Evolutionary conservation across 2,797 vertebrate genomes (phyloP).

Genomic region (Acestrorhynchus altus): DNA sequence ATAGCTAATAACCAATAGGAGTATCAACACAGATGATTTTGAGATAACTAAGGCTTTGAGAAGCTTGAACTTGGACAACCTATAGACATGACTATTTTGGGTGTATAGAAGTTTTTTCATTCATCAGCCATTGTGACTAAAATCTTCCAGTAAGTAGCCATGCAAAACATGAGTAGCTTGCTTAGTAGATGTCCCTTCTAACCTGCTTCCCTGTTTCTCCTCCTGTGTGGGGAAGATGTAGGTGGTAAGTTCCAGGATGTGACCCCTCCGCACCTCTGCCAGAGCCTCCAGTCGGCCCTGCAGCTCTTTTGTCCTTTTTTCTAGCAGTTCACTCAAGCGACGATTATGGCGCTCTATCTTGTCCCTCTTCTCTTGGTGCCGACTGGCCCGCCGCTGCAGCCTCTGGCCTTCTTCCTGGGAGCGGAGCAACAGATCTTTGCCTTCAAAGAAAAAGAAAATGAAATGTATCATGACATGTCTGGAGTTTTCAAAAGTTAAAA

Average conservation of each 20-base stretch:
- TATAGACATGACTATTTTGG: not conserved
- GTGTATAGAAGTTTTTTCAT: not conserved
- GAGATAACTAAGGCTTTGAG: too few relatives aligned
- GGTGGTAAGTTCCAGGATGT: constrained; percentile 88
- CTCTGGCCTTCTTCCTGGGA: constrained; percentile 90
- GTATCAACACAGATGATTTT: not conserved
- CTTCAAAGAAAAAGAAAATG: constrained; percentile 65
- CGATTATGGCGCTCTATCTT: constrained; percentile 92
- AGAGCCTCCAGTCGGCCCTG: constrained; percentile 81
- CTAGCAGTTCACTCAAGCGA: constrained; percentile 87
- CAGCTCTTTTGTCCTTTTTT: constrained; percentile 82
- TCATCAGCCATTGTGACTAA: not conserved
- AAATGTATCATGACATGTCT: not conserved
- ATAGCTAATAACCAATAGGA: not conserved
- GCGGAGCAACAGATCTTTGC: constrained; percentile 82
- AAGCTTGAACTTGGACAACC: too few relatives aligned
- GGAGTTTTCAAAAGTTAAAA: not conserved
- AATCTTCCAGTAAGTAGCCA: not conserved
- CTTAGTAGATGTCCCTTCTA: constrained; percentile 23
- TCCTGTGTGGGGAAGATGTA: constrained; percentile 93
- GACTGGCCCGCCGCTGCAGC: constrained; percentile 87
- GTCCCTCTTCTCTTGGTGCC: constrained; percentile 94
- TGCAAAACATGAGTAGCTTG: not conserved
- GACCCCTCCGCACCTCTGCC: constrained; percentile 80
- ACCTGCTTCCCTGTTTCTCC: constrained; percentile 91